Percentiles rank a stretch among this genome's conserved stretches.
Evolutionary conservation across 2,113 vertebrate species (phyloP).

Genomic region (Phylloscopus trochilus): DNA sequence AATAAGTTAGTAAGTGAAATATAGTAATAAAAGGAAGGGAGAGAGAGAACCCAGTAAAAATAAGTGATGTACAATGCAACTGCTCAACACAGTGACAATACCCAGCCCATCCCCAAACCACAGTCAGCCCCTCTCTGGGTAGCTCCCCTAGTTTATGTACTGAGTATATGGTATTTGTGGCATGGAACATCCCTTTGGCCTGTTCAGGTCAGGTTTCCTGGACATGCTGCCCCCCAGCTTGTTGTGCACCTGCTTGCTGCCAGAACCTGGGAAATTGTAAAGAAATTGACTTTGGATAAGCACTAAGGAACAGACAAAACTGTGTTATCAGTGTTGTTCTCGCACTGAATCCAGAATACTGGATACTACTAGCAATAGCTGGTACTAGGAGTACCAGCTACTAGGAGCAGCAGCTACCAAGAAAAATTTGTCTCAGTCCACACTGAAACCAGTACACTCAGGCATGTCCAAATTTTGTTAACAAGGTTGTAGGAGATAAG

Average conservation of each 20-base stretch:
- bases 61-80: neutral
- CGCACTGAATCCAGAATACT: neutral
- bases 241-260: neutral
- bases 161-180: neutral
- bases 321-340: neutral
- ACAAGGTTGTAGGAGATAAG: neutral
- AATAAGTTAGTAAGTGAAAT: neutral
- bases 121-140: neutral
- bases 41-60: neutral
- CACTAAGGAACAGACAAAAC: neutral
- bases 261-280: neutral
- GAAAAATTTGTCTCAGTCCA: neutral
- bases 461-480: neutral
- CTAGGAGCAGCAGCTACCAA: neutral
- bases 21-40: neutral
- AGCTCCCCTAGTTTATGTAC: neutral
- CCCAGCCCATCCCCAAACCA: neutral
- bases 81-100: neutral
- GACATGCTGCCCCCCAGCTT: neutral
- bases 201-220: neutral
- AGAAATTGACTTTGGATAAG: rapidly evolving
- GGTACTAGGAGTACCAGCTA: neutral
- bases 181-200: neutral
- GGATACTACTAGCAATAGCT: neutral
- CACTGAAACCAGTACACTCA: neutral